phyloP scores from a whole-genome alignment of 1,140 invertebrate species.

The Dendroctonus ponderosae region DNA sequence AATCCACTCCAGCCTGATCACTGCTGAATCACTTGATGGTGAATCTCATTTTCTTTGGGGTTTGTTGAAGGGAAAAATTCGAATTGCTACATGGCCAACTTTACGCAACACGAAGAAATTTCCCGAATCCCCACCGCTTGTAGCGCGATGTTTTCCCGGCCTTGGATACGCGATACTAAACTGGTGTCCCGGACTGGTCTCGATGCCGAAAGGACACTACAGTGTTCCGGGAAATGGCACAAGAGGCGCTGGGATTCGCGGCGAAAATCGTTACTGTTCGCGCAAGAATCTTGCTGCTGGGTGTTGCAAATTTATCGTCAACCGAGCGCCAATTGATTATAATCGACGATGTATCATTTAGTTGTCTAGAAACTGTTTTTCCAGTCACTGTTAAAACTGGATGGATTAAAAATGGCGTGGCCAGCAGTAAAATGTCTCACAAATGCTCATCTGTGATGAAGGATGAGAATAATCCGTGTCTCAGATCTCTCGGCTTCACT shows the following conservation, averaged over 20 bases:
- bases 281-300: slow-evolving; percentile 41
- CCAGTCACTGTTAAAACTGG: background rate
- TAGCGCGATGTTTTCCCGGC: slow-evolving; percentile 25
- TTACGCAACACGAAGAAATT: slow-evolving; percentile 1
- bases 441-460: too few species aligned
- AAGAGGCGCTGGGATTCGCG: slow-evolving; percentile 28
- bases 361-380: background rate
- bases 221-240: slow-evolving; percentile 27
- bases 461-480: too few species aligned
- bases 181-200: slow-evolving; percentile 40
- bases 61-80: too few species aligned
- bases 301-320: slow-evolving; percentile 40
- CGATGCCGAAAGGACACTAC: slow-evolving; percentile 43
- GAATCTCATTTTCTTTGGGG: too few species aligned
- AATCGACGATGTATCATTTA: slow-evolving; percentile 23
- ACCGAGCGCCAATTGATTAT: slow-evolving; percentile 30
- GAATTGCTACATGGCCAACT: too few species aligned
- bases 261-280: slow-evolving; percentile 46
- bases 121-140: background rate
- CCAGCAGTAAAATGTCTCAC: background rate
- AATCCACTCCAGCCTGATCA: too few species aligned
- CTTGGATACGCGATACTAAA: slow-evolving; percentile 38
- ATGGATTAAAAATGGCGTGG: background rate
- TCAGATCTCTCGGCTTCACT: too few species aligned
- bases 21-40: too few species aligned